Percentiles rank a stretch among this genome's conserved stretches.
Evolutionary conservation across 2,888 invertebrate genomes (phyloP).

Genomic region (Pammene aurita): DNA sequence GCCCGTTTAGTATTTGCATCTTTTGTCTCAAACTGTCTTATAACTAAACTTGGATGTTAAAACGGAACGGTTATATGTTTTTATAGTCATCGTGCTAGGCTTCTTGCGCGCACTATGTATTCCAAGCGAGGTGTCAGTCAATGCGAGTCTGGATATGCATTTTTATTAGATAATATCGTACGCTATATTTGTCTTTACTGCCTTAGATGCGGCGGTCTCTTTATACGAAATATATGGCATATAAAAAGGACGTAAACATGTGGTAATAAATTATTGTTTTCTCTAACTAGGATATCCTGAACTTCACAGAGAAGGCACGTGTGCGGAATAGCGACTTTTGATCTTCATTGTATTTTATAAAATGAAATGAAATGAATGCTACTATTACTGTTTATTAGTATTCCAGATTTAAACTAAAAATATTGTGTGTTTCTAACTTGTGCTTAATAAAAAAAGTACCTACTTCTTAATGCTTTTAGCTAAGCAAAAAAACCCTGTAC

Average conservation of each 20-base stretch:
- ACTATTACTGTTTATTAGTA: not conserved
- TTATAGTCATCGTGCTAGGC: slow-evolving; percentile 44
- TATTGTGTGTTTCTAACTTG: too few relatives aligned
- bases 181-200: slow-evolving; percentile 36
- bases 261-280: slow-evolving; percentile 28
- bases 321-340: slow-evolving; percentile 5
- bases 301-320: slow-evolving; percentile 12
- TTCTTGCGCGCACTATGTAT: slow-evolving; percentile 61
- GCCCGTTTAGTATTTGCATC: slow-evolving; percentile 9
- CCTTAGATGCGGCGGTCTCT: slow-evolving; percentile 32
- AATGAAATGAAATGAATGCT: not conserved
- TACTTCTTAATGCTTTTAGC: too few relatives aligned
- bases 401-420: too few relatives aligned
- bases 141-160: slow-evolving; percentile 31
- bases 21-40: slow-evolving; percentile 22
- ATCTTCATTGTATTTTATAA: not conserved
- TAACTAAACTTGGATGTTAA: not conserved
- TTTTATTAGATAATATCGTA: slow-evolving; percentile 33
- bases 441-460: too few relatives aligned
- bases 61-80: slow-evolving; percentile 8
- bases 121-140: slow-evolving; percentile 50
- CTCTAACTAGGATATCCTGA: slow-evolving; percentile 30
- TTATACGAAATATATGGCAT: slow-evolving; percentile 30
- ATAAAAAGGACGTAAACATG: slow-evolving; percentile 30
- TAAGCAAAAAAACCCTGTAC: too few relatives aligned